phyloP scores from a whole-genome alignment of 2,113 vertebrate genomes.

The Pomatostomus ruficeps region DNA sequence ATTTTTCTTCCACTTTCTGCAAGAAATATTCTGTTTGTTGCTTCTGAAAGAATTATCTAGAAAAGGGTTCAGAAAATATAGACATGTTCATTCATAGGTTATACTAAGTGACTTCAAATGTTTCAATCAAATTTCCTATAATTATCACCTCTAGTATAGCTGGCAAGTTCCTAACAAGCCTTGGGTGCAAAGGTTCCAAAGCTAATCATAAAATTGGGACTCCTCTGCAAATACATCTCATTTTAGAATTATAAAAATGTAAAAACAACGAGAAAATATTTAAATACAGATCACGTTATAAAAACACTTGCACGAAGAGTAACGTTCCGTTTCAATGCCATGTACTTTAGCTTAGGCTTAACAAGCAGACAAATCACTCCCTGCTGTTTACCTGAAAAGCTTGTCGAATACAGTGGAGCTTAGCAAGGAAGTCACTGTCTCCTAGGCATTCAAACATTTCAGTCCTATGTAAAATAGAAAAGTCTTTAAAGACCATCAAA shows the following conservation, averaged over 20 bases:
- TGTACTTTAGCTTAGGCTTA: not conserved
- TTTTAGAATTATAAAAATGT: not conserved
- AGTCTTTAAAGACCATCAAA: not conserved
- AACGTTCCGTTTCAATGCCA: not conserved
- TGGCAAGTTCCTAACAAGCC: not conserved
- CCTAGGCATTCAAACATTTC: constrained; percentile 91
- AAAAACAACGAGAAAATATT: not conserved
- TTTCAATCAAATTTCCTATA: not conserved
- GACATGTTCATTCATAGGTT: not conserved
- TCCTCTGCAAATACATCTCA: not conserved
- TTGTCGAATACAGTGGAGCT: constrained; percentile 92
- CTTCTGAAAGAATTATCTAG: constrained; percentile 89
- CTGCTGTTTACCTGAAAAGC: constrained; percentile 84
- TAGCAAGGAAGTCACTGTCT: constrained; percentile 93
- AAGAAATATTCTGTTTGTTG: constrained; percentile 85
- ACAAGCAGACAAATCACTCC: not conserved
- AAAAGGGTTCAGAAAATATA: constrained; percentile 16
- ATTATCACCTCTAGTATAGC: not conserved
- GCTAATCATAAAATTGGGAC: not conserved
- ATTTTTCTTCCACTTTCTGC: constrained; percentile 90
- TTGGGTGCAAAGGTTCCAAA: not conserved
- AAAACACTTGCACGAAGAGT: not conserved
- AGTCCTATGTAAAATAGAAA: constrained; percentile 72
- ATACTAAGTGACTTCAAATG: not conserved
- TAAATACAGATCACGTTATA: not conserved